Conservation (phyloP, 2,888 invertebrate species). For the Rhimphoctona megacephalus region DNA sequence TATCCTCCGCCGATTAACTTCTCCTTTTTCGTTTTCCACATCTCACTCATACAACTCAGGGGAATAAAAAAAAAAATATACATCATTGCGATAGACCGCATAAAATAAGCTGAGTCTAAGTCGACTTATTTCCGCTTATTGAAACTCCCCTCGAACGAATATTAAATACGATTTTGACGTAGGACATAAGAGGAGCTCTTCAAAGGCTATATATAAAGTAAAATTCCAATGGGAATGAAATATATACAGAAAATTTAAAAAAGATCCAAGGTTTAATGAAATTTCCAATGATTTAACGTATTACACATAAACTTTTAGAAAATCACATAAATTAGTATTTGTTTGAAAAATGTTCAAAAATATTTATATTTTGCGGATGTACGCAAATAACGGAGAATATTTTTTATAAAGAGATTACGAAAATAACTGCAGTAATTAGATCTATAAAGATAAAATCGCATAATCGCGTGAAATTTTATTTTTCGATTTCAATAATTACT, state of each 20-base stretch:
- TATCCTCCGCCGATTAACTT: conserved; percentile 37
- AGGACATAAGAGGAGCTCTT: neutral
- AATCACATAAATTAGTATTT: neutral
- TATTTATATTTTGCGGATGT: neutral
- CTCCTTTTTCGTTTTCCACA: conserved; percentile 30
- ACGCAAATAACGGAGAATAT: neutral
- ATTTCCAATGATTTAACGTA: neutral
- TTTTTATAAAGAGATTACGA: neutral
- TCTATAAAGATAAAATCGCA: neutral
- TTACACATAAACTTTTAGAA: no score
- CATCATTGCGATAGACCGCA: conserved; percentile 38
- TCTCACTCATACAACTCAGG: neutral
- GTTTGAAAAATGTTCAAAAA: neutral
- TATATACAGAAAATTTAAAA: neutral
- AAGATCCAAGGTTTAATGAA: neutral
- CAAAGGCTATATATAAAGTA: neutral
- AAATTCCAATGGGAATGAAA: neutral
- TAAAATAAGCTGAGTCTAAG: conserved; percentile 38
- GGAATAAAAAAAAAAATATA: conserved; percentile 37
- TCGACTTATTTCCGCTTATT: conserved; percentile 53
- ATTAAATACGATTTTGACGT: conserved; percentile 38
- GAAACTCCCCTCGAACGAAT: conserved; percentile 6
- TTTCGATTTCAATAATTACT: neutral
- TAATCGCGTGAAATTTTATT: neutral
- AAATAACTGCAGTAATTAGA: neutral